phyloP scores from a whole-genome alignment of 2,113 vertebrate genomes.

The Galemys pyrenaicus region DNA sequence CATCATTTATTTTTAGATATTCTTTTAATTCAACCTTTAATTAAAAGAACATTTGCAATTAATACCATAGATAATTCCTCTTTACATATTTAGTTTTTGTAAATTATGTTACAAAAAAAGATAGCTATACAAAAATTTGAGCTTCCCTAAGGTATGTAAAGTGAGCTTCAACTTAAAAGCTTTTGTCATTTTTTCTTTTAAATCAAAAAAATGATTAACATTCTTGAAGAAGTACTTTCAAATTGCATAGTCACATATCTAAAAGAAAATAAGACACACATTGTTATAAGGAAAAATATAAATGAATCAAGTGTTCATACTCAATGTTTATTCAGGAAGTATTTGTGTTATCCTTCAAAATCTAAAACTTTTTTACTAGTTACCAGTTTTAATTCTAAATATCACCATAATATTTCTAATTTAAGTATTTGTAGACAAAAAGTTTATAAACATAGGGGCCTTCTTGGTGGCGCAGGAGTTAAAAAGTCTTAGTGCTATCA shows the following conservation, averaged over 20 bases:
- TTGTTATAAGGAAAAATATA: neutral
- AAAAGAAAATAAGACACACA: neutral
- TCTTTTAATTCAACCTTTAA: slow-evolving; percentile 95
- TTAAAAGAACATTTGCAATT: slow-evolving; percentile 29
- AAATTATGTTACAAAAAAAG: neutral
- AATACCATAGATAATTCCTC: neutral
- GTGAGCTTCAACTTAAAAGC: slow-evolving; percentile 35
- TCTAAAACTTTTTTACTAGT: slow-evolving; percentile 8
- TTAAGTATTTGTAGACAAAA: slow-evolving; percentile 15
- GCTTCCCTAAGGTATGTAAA: neutral
- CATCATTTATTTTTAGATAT: slow-evolving; percentile 92
- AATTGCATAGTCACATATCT: neutral
- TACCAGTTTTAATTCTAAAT: slow-evolving; percentile 27
- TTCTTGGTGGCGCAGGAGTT: no score
- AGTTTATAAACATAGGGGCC: neutral
- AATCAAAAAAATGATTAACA: slow-evolving; percentile 10
- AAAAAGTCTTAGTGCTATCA: no score
- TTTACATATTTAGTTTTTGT: slow-evolving; percentile 12
- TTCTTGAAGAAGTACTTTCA: neutral
- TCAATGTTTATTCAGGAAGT: neutral
- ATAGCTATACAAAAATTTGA: slow-evolving; percentile 2
- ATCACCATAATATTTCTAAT: slow-evolving; percentile 1
- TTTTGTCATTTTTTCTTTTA: neutral
- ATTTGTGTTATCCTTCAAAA: neutral
- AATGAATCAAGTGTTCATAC: neutral